Evolutionary conservation across 1,140 invertebrate genomes (phyloP), one percentile per base, ranked within the genome.

Genomic region (Orius insidiosus): DNA sequence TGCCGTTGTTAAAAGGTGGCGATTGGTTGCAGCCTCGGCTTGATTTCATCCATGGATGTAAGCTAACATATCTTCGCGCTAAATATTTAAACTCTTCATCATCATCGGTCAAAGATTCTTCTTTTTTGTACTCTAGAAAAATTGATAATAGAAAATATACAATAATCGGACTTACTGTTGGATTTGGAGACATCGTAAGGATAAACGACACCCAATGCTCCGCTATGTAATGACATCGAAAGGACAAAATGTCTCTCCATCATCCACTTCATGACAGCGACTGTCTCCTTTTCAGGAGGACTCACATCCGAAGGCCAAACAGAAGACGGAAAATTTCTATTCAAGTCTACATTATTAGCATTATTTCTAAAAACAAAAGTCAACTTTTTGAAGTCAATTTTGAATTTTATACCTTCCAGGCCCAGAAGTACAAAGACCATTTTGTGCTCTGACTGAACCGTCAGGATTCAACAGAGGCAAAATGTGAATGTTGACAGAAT

Each of bases 381-480:
- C n/a, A n/a, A n/a, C n/a, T n/a, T n/a, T 36, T 15, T 11, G 35
- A n/a, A n/a, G n/a, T n/a, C 9, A n/a, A 36, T 15, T 36, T n/a
- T 3, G 14, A 4, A 5, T 11, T 36, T 36, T n/a, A n/a, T 24
- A 43, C 41, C 41, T 43, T 31, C 41, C 41, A 11, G 41, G 41
- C 10, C 41, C 24, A 3, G 9, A 9, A 3, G 6, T 30, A 19
- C 87, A 94, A 39, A 74, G 74, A 40, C 87, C 88, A 62, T 90
- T 85, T 51, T 76, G 75, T 2, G 87, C 82, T 3, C 82, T 76
- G 48, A 85, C 80, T 58, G 83, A 88, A 2, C 87, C 87, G 59
- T 94, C 87, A 0, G 87, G 87, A 60, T 90, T 90, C 80, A 90
- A 81, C 3, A 84, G 85, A 2, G 89, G 89, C 67, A 94, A 72